Evolutionary conservation across 2,113 vertebrate genomes (phyloP).

Genomic region (Tenrec ecaudatus): DNA sequence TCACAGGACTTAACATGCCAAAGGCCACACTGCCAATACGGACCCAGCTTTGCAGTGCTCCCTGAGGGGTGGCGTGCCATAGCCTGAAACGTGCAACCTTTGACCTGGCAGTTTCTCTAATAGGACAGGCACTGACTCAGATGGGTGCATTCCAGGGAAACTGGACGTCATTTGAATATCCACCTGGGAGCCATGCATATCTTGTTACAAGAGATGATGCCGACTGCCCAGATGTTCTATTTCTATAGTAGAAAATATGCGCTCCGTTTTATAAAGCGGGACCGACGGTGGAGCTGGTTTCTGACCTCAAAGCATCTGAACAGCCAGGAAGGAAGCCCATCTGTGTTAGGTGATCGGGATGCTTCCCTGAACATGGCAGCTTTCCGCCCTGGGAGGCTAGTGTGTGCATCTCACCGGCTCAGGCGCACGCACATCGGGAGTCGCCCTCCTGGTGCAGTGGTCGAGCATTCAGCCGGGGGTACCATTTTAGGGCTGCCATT

Average conservation of each 20-base stretch:
- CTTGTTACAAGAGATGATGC: neutral
- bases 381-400: neutral
- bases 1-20: no score
- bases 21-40: neutral
- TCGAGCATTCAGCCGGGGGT: no score
- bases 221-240: no score
- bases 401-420: no score
- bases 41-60: neutral
- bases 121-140: neutral
- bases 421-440: no score
- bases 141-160: neutral
- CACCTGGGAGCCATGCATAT: neutral
- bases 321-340: neutral
- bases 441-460: no score
- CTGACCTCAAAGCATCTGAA: neutral
- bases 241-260: no score
- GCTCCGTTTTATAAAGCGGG: neutral
- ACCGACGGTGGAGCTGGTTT: neutral
- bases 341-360: neutral
- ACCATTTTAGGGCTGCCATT: no score
- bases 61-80: neutral
- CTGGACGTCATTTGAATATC: neutral
- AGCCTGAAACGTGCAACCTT: constrained; percentile 16
- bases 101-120: neutral
- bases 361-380: neutral